Evolutionary conservation across 2,888 invertebrate genomes (phyloP).

Genomic region (Mycalesis mineus): DNA sequence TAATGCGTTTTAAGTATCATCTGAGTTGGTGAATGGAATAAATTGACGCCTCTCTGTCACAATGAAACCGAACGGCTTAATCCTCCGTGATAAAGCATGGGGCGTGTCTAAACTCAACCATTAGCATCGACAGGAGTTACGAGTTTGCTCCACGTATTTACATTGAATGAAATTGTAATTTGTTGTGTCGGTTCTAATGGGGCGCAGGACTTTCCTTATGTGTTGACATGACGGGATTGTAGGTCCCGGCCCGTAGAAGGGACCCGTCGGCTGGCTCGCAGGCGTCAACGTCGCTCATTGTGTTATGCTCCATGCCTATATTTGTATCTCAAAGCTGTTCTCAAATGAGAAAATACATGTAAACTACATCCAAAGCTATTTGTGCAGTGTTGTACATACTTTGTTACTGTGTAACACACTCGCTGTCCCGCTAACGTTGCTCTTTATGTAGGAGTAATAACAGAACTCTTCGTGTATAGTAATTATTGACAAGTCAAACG

Average conservation of each 20-base stretch:
- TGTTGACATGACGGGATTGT: conserved; percentile 44
- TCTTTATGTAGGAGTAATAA: background rate
- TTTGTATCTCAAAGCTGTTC: conserved; percentile 42
- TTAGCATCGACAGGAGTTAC: conserved; percentile 51
- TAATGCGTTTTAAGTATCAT: conserved; percentile 36
- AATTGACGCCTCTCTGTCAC: conserved; percentile 49
- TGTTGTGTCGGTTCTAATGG: conserved; percentile 53
- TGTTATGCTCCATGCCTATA: conserved; percentile 48
- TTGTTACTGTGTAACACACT: background rate
- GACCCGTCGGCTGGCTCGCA: conserved; percentile 37
- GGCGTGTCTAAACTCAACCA: conserved; percentile 62
- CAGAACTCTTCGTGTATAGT: conserved; percentile 4
- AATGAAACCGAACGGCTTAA: conserved; percentile 57
- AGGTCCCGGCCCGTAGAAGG: conserved; percentile 50
- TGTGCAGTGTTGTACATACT: conserved; percentile 9
- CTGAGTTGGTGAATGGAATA: conserved; percentile 39
- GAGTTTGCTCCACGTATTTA: conserved; percentile 55
- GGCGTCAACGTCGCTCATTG: conserved; percentile 59
- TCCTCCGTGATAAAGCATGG: conserved; percentile 60
- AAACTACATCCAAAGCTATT: conserved; percentile 16
- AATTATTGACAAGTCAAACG: conserved; percentile 11
- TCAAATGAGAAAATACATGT: conserved; percentile 19
- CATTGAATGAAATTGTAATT: conserved; percentile 75
- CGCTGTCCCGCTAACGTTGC: background rate
- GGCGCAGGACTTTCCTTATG: conserved; percentile 52